Percentiles rank a stretch among this genome's conserved stretches.
Conservation (phyloP, 2,888 invertebrate species). For the Papilio gigon region DNA sequence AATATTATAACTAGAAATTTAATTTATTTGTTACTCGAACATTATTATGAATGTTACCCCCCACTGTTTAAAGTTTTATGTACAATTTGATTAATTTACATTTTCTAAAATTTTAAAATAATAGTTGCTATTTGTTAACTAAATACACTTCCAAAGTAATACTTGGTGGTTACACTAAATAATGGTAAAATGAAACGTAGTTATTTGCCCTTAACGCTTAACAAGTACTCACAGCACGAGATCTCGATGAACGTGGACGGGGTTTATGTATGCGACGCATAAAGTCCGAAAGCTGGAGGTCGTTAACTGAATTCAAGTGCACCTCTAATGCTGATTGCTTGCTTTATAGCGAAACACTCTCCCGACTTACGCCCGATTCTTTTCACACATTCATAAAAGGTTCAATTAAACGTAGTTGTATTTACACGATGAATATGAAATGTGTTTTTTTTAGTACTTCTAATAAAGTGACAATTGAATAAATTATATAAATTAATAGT, state of each 20-base stretch:
- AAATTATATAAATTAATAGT: neutral
- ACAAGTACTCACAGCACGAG: conserved; percentile 43
- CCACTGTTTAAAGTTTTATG: too few relatives aligned
- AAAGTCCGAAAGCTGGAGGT: conserved; percentile 49
- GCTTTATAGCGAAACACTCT: conserved; percentile 34
- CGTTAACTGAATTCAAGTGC: conserved; percentile 55
- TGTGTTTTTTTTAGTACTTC: neutral
- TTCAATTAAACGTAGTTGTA: conserved; percentile 26
- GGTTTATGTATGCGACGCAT: conserved; percentile 52
- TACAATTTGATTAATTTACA: too few relatives aligned
- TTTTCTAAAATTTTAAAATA: too few relatives aligned
- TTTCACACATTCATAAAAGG: conserved; percentile 35
- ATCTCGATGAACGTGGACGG: conserved; percentile 54
- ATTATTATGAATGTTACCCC: neutral
- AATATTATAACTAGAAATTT: neutral
- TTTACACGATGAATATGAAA: neutral
- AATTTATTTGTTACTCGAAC: neutral
- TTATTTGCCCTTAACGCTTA: conserved; percentile 12
- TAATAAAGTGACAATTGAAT: neutral
- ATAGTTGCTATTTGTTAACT: too few relatives aligned
- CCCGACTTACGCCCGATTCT: conserved; percentile 24
- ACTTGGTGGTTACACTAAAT: too few relatives aligned
- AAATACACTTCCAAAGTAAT: too few relatives aligned
- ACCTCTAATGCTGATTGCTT: conserved; percentile 68
- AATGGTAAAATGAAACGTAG: neutral